Evolutionary conservation across 2,797 vertebrate genomes (phyloP), one percentile per base, ranked within the genome.

Genomic region (Podarcis siculus): DNA sequence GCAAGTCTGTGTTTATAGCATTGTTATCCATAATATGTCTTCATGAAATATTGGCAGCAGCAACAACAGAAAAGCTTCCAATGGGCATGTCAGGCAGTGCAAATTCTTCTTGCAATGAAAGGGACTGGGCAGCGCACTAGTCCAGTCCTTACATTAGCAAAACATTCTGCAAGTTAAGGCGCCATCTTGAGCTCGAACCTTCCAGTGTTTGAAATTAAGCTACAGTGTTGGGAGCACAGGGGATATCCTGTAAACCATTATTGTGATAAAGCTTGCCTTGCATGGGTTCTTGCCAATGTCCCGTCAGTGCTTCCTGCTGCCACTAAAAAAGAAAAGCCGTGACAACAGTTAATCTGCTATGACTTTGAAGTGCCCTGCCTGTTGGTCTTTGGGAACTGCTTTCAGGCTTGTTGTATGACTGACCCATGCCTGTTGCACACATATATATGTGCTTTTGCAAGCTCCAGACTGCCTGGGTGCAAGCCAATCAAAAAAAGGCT

Each of bases 291-390:
- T 82, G 45, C 81, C 64, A 19, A 23, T 75, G 2, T 3, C 84
- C 1, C 1, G 0, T 2, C 1, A 6, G 5, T 64, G 7, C 85
- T 87, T 87, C 79, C 88, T 90, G 77, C 82, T 80, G 76, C 72
- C 75, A 85, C 86, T 55, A 87, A 83, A n/a, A 55, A 82, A 91
- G 88, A 72, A 66, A 73, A 86, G 82, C 90, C 85, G 79, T 79
- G 73, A 45, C 73, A 83, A 83, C 66, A 64, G 58, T 82, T 87
- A 75, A 86, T 89, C 79, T 87, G 55, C 67, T 35, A 9, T 89
- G 86, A 82, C 73, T 89, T 89, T 89, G 83, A 88, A 66, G 58
- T 79, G 55, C 42, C 83, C 79, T 88, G 78, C 37, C 66, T 71
- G 58, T 58, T 81, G n/a, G 72, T 66, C 86, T 67, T 75, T 67